Percentiles rank a stretch among this genome's conserved stretches.
phyloP scores from a whole-genome alignment of 2,113 vertebrate genomes.

The Herpetotheres cachinnans region DNA sequence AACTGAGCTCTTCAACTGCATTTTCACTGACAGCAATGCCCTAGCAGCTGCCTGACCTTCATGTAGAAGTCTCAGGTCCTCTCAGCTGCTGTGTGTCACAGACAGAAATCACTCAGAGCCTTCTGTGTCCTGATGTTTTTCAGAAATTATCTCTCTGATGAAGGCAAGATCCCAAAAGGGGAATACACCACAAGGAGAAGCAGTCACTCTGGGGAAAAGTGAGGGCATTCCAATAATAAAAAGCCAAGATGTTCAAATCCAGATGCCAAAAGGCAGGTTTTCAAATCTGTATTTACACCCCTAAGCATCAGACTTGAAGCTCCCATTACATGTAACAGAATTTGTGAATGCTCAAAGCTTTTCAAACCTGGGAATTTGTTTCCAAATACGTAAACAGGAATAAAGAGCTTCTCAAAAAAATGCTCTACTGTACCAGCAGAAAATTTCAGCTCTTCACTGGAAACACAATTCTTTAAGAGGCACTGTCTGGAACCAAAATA shows the following conservation, averaged over 20 bases:
- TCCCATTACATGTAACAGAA: background rate
- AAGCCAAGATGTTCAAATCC: background rate
- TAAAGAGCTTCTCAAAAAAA: background rate
- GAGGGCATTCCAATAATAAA: background rate
- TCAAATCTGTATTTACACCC: background rate
- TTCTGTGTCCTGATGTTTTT: background rate
- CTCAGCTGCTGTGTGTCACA: background rate
- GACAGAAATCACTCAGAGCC: background rate
- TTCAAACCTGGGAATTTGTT: background rate
- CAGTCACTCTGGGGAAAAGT: background rate
- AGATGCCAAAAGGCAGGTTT: background rate
- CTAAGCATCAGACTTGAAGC: background rate
- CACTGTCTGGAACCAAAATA: background rate
- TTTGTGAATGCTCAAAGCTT: background rate
- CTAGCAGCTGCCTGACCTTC: slow-evolving; percentile 14
- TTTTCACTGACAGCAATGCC: background rate
- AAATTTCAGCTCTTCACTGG: background rate
- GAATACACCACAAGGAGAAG: background rate
- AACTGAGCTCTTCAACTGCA: background rate
- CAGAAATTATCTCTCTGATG: background rate
- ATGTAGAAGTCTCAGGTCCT: background rate
- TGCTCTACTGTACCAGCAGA: background rate
- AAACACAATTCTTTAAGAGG: background rate
- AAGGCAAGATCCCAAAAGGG: background rate
- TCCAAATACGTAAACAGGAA: background rate